Evolutionary conservation across 2,113 vertebrate species (phyloP).

Genomic region (Epinephelus cyanopodus): DNA sequence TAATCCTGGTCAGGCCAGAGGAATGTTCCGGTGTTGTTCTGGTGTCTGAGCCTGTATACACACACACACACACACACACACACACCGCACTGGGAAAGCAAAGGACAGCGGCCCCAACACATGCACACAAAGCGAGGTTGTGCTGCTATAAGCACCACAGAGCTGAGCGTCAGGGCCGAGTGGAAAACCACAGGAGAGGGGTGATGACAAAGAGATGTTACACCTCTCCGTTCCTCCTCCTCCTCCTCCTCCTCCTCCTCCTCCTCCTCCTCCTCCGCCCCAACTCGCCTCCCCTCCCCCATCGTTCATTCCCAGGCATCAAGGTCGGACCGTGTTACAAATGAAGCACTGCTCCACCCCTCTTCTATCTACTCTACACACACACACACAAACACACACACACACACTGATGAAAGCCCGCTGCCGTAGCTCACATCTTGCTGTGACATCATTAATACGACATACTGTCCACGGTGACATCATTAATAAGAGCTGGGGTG

Average conservation of each 20-base stretch:
- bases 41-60: conserved; percentile 63
- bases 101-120: conserved; percentile 41
- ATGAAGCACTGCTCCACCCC: conserved; percentile 65
- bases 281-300: conserved; percentile 71
- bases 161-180: conserved; percentile 47
- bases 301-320: conserved; percentile 69
- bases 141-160: conserved; percentile 49
- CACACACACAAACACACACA: conserved; percentile 23
- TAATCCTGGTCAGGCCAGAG: conserved; percentile 62
- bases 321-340: conserved; percentile 77
- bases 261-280: conserved; percentile 49
- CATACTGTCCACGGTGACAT: conserved; percentile 77
- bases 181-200: conserved; percentile 73
- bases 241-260: conserved; percentile 52
- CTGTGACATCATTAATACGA: conserved; percentile 81
- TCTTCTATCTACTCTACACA: conserved; percentile 52
- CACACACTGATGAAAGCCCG: conserved; percentile 49
- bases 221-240: conserved; percentile 67
- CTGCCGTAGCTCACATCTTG: conserved; percentile 62
- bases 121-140: conserved; percentile 51
- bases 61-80: conserved; percentile 11
- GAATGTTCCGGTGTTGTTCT: conserved; percentile 76
- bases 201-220: conserved; percentile 81
- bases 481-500: conserved; percentile 75
- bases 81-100: conserved; percentile 41